Evolutionary conservation across 2,888 invertebrate species (phyloP).

Genomic region (Polymixis lichenea): DNA sequence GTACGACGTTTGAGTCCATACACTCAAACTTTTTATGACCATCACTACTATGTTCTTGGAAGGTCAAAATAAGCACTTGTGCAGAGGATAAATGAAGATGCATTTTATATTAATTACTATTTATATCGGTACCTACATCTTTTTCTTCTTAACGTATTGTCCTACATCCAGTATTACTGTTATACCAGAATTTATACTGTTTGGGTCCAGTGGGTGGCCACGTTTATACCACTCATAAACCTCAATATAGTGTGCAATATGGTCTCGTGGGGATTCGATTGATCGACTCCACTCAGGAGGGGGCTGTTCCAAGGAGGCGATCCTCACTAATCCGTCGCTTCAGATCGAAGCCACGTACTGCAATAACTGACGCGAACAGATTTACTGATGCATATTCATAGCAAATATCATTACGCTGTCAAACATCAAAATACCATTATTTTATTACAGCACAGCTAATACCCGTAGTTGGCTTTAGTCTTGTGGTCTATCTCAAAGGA

Average conservation of each 20-base stretch:
- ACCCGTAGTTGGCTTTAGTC: no score
- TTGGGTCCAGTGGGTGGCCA: neutral
- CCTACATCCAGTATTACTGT: no score
- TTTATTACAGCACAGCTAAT: neutral
- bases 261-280: neutral
- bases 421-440: neutral
- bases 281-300: neutral
- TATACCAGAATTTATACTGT: neutral
- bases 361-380: neutral
- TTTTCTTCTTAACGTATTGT: no score
- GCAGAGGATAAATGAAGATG: neutral
- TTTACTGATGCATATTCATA: neutral
- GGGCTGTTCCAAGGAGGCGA: neutral
- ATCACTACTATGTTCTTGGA: neutral
- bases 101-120: neutral
- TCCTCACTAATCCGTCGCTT: neutral
- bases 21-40: neutral
- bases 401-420: constrained; percentile 3
- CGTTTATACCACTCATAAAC: constrained; percentile 1
- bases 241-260: neutral
- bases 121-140: neutral
- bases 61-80: neutral
- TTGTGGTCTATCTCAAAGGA: neutral
- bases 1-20: neutral
- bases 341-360: neutral